Evolutionary conservation across 2,113 vertebrate species (phyloP), one percentile per base, ranked within the genome.

Genomic region (Lepidothrix coronata): DNA sequence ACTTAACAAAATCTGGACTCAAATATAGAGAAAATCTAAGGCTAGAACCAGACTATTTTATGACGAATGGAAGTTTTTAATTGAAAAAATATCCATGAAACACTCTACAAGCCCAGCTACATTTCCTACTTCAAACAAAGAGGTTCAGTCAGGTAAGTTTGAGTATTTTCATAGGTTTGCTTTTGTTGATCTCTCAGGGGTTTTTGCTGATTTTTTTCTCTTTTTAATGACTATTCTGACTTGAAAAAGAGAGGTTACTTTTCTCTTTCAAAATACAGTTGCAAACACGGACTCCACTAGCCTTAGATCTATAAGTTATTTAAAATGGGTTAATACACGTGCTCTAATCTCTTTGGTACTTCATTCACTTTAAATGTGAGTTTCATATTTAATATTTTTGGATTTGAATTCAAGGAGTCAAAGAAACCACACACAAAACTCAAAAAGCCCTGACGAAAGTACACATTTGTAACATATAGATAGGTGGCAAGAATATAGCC

Each of bases 131-230:
- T 93, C 11, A 39, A 21, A 30, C 1, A 70, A 65, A 66, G 6
- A 18, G 1, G 5, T 18, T 68, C 11, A 31, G 13, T 67, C 6
- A 62, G 43, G 11, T 3, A 49, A 2, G 0, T 44, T 20, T 41
- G 14, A 2, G 2, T 54, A 19, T 49, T 73, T 71, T 72, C 22
- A 35, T 18, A 31, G 19, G 4, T 65, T 33, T 58, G 8, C 1
- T 77, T 89, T 46, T 61, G 5, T 49, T 84, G 8, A 44, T 80
- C 5, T 61, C 21, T 54, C 6, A 27, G 3, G 5, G 14, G 0
- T 12, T 61, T 84, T 83, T 76, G 0, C 12, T n/a, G 8, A 0
- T 2, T 25, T 71, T 62, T 63, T 3, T 41, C 14, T 48, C 6
- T 25, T 66, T 54, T 37, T 28, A 71, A 41, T 41, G 11, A 31